Evolutionary conservation across 2,888 invertebrate species (phyloP).

Genomic region (Polydrusus pterygomalis): DNA sequence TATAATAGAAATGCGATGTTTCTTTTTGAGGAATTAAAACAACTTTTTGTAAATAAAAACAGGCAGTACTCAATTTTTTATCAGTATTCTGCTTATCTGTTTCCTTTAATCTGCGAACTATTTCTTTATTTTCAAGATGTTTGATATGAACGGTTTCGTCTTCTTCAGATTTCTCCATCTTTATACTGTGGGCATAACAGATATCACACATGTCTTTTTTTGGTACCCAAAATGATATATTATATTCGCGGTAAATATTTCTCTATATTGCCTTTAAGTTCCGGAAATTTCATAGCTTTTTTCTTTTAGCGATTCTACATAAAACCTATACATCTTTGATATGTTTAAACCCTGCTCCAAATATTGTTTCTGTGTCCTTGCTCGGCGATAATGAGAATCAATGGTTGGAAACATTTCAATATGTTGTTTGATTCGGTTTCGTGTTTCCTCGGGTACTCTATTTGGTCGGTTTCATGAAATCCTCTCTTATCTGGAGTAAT

Average conservation of each 20-base stretch:
- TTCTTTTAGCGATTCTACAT: too few relatives aligned
- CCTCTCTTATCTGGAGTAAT: conserved; percentile 26
- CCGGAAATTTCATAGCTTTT: too few relatives aligned
- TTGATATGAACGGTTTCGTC: conserved; percentile 13
- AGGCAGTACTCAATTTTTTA: neutral
- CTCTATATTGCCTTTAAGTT: neutral
- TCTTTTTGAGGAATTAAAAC: conserved; percentile 28
- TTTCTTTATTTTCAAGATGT: conserved; percentile 29
- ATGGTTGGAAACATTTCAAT: conserved; percentile 29
- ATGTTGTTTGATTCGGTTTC: conserved; percentile 11
- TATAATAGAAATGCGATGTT: conserved; percentile 29
- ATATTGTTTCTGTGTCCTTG: conserved; percentile 13
- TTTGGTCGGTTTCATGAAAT: conserved; percentile 22
- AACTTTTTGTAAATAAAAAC: conserved; percentile 40
- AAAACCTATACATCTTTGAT: neutral
- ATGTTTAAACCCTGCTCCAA: conserved; percentile 12
- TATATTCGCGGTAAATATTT: conserved; percentile 31
- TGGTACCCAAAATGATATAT: conserved; percentile 27
- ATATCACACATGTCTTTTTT: conserved; percentile 43
- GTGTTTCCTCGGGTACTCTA: conserved; percentile 5
- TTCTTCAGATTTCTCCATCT: conserved; percentile 24
- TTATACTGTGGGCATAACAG: conserved; percentile 13
- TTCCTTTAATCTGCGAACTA: conserved; percentile 18
- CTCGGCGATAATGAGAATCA: neutral
- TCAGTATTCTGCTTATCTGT: conserved; percentile 20